Conservation (phyloP, 1,140 invertebrate genomes). For the Drosophila gunungcola region DNA sequence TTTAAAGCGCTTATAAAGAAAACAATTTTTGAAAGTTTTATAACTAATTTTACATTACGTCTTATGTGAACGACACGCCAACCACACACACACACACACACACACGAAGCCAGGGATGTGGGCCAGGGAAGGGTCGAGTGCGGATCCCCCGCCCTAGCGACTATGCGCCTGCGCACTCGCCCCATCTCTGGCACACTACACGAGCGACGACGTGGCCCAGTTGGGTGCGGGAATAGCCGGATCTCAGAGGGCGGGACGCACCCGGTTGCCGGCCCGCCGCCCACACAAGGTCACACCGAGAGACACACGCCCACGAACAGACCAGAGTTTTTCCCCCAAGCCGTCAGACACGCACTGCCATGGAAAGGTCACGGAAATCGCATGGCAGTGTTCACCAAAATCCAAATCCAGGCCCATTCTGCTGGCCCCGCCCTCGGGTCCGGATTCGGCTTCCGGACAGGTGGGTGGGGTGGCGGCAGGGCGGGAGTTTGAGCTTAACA, state of each 20-base stretch:
- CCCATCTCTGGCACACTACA: constrained; percentile 58
- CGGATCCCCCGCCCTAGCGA: constrained; percentile 39
- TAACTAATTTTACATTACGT: constrained; percentile 77
- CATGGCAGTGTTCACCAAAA: constrained; percentile 59
- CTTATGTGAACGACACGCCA: constrained; percentile 48
- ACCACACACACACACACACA: not conserved
- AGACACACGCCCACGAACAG: constrained; percentile 40
- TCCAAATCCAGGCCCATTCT: constrained; percentile 24
- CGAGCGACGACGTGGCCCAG: constrained; percentile 18
- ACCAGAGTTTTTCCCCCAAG: constrained; percentile 50
- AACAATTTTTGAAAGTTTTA: constrained; percentile 78
- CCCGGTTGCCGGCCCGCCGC: constrained; percentile 9
- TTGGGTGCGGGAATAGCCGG: constrained; percentile 57
- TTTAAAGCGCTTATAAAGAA: constrained; percentile 81
- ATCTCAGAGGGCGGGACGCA: constrained; percentile 16
- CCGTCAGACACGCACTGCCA: constrained; percentile 46
- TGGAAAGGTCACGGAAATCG: constrained; percentile 69
- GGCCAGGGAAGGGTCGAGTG: constrained; percentile 50
- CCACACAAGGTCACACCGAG: constrained; percentile 35
- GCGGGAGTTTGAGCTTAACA: constrained; percentile 30
- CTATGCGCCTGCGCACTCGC: constrained; percentile 57
- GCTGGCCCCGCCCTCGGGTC: constrained; percentile 4
- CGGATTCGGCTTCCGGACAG: not conserved
- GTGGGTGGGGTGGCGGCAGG: constrained; percentile 8
- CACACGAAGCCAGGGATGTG: not conserved